Percentiles rank a stretch among this genome's conserved stretches.
phyloP scores from a whole-genome alignment of 2,113 vertebrate genomes.

The Castor canadensis region DNA sequence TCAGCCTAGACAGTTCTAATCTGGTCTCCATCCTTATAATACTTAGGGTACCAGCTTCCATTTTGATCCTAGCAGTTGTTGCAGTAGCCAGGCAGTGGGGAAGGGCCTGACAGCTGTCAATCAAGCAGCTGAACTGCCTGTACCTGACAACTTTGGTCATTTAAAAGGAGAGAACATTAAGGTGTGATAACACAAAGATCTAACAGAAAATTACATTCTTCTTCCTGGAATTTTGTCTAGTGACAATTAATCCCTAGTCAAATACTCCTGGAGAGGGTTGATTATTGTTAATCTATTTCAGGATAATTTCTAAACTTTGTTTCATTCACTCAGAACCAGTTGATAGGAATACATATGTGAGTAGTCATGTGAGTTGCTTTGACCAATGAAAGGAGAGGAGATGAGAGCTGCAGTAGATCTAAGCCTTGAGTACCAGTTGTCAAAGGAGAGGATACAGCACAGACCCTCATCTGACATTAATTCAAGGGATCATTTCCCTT shows the following conservation, averaged over 20 bases:
- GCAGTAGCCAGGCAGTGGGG: too few relatives aligned
- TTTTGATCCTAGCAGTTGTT: too few relatives aligned
- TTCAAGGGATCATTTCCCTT: neutral
- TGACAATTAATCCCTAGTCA: neutral
- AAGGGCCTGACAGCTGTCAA: too few relatives aligned
- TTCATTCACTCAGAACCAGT: neutral
- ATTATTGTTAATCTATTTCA: neutral
- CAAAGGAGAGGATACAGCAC: neutral
- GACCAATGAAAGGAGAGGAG: neutral
- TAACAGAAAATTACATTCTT: neutral
- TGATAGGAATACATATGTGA: neutral
- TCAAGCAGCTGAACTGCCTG: too few relatives aligned
- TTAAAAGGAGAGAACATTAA: too few relatives aligned
- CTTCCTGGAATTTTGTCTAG: neutral
- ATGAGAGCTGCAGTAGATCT: too few relatives aligned
- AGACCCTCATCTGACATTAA: neutral
- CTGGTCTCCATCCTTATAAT: too few relatives aligned
- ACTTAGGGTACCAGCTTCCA: too few relatives aligned
- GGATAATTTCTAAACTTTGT: neutral
- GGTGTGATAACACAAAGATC: neutral
- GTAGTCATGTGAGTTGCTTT: neutral
- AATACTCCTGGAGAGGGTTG: neutral
- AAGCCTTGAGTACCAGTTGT: neutral
- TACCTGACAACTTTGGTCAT: too few relatives aligned
- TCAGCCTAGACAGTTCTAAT: too few relatives aligned